Percentiles rank a stretch among this genome's conserved stretches.
These are phyloP conservation scores for Colistium nudipinnis DNA, from an alignment of 2,113 vertebrate genomes.

Conservation along the genomic window DNA sequence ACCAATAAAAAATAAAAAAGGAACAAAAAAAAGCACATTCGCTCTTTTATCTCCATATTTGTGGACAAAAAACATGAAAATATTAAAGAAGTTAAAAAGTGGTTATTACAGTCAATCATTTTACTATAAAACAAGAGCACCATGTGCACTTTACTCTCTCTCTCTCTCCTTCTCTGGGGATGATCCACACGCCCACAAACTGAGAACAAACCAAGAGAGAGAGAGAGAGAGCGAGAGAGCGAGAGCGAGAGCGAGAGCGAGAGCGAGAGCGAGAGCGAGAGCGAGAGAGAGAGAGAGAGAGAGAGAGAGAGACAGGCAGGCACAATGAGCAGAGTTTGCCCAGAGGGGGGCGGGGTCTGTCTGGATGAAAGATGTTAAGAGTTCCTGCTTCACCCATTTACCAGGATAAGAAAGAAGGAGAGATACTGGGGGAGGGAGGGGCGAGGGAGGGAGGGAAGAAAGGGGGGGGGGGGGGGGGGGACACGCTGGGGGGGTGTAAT, in stretches of 20 bases:
- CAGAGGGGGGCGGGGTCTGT: slow-evolving; percentile 1
- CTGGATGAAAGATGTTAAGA: slow-evolving; percentile 6
- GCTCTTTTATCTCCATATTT: no score
- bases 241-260: neutral
- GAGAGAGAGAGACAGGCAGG: neutral
- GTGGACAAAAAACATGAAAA: no score
- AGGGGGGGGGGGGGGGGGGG: neutral
- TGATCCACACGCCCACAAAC: neutral
- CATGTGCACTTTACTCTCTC: neutral
- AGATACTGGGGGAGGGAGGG: neutral
- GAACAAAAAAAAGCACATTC: no score
- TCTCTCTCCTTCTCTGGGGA: neutral
- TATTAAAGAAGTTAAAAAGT: no score
- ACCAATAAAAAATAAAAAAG: no score
- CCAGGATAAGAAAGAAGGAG: neutral
- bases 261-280: neutral
- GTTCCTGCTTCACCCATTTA: slow-evolving; percentile 29
- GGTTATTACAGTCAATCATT: neutral
- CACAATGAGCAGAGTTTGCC: neutral
- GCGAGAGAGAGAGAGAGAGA: neutral
- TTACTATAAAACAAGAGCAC: slow-evolving; percentile 1
- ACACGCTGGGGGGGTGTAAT: neutral
- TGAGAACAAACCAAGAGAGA: neutral
- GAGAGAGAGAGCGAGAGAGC: neutral
- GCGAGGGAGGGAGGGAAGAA: neutral